These are phyloP conservation scores for Elysia crispata DNA, from an alignment of 2,888 invertebrate genomes.

Conservation along the genomic window DNA sequence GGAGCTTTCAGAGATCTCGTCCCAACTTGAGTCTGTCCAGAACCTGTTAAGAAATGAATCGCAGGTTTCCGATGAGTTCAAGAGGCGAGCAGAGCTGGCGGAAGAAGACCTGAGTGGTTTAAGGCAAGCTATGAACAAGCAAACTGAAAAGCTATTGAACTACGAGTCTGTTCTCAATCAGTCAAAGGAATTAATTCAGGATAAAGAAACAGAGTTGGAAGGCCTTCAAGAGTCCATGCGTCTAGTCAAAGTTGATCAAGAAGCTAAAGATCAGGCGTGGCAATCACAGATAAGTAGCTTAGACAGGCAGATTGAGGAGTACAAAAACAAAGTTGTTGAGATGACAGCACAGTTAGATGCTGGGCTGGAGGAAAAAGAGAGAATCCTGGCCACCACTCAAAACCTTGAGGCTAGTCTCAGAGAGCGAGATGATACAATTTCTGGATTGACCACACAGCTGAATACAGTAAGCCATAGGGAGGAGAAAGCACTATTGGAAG, in stretches of 20 bases:
- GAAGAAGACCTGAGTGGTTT: conserved; percentile 11
- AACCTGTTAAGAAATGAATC: conserved; percentile 39
- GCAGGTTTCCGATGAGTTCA: conserved; percentile 33
- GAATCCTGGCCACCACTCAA: no score
- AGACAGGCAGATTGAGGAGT: conserved; percentile 39
- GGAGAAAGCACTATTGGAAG: no score
- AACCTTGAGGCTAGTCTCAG: no score
- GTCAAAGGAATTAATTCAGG: neutral
- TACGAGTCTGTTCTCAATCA: neutral
- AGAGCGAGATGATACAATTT: no score
- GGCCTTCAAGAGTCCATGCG: conserved; percentile 20
- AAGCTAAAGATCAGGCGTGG: conserved; percentile 28
- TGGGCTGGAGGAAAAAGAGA: conserved; percentile 5
- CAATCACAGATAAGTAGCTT: conserved; percentile 41
- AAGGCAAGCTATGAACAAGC: neutral
- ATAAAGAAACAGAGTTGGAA: conserved; percentile 32
- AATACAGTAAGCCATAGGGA: no score
- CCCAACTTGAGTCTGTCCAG: conserved; percentile 49
- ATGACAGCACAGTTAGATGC: conserved; percentile 33
- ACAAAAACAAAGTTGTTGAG: conserved; percentile 36
- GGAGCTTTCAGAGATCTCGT: conserved; percentile 45
- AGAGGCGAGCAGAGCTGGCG: neutral
- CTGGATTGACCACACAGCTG: no score
- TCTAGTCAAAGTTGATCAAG: conserved; percentile 22
- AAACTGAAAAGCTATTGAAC: neutral